Conservation (phyloP, 2,113 vertebrate genomes). For the Oophaga pumilio region DNA sequence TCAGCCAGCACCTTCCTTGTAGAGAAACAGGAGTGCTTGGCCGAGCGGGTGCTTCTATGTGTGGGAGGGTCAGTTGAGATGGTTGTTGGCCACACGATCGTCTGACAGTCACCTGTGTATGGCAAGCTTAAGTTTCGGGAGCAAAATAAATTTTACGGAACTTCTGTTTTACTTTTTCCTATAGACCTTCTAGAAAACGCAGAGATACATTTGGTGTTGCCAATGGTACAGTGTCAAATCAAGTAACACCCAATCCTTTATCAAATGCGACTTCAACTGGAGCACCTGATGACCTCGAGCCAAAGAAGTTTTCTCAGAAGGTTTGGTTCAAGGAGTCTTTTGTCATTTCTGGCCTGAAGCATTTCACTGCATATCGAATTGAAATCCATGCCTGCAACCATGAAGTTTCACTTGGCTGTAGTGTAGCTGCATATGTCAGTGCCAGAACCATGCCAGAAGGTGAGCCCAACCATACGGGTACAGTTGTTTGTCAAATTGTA, state of each 20-base stretch:
- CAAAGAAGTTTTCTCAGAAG: conserved; percentile 77
- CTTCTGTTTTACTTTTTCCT: not conserved
- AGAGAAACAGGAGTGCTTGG: no score
- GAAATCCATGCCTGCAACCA: conserved; percentile 97
- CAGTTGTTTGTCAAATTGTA: not conserved
- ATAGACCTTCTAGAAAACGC: conserved; percentile 82
- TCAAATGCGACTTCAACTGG: conserved; percentile 68
- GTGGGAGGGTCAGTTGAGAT: no score
- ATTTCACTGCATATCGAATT: conserved; percentile 95
- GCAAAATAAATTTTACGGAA: not conserved
- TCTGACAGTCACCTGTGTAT: no score
- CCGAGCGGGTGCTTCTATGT: no score
- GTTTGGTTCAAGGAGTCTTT: conserved; percentile 83
- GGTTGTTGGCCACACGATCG: no score
- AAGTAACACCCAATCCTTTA: conserved; percentile 58
- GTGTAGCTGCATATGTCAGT: conserved; percentile 87
- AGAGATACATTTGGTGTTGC: conserved; percentile 79
- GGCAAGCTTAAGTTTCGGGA: not conserved
- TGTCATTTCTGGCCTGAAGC: conserved; percentile 88
- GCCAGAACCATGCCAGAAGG: conserved; percentile 95
- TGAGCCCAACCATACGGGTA: conserved; percentile 61
- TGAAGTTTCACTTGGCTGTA: conserved; percentile 73
- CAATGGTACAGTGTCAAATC: conserved; percentile 70
- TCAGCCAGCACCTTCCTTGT: no score
- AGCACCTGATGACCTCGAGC: conserved; percentile 65